These are phyloP conservation scores for Aurelia aurita DNA, from an alignment of 30 jellyfish, hydroid and myxozoan genomes.

Conservation along the genomic window DNA sequence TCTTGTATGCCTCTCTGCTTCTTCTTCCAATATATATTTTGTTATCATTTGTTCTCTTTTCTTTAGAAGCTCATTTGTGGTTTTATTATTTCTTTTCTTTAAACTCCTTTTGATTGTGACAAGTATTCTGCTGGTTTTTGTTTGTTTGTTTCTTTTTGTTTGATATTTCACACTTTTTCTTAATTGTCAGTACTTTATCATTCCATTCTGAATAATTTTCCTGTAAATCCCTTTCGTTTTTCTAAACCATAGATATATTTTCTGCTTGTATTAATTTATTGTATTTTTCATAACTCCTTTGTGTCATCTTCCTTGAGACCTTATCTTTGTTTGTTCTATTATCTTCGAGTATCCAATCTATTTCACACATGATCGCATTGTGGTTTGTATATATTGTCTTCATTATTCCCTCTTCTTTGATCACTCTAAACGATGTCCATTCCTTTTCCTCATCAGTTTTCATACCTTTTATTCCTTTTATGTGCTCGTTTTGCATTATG, in stretches of 20 bases:
- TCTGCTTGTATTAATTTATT: not conserved
- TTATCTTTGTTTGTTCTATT: no score
- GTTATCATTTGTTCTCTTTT: not conserved
- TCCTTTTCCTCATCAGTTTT: conserved; percentile 26
- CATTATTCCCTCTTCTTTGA: not conserved
- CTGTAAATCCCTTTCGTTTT: not conserved
- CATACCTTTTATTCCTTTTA: not conserved
- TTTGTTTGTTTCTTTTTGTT: not conserved
- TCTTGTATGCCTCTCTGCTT: not conserved
- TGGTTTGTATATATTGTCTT: not conserved
- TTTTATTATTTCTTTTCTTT: not conserved
- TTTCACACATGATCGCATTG: not conserved
- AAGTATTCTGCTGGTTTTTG: not conserved
- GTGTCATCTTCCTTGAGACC: not conserved
- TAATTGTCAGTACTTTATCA: not conserved
- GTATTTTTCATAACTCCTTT: not conserved
- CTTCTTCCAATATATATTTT: not conserved
- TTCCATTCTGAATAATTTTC: not conserved
- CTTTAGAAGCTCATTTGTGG: not conserved
- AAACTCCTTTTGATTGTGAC: not conserved
- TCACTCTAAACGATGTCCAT: conserved; percentile 23
- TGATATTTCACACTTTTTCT: not conserved
- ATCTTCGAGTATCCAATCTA: not conserved
- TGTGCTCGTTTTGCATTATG: not conserved
- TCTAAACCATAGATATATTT: not conserved